These are phyloP conservation scores for Natrix natrix DNA, from an alignment of 2,797 vertebrate species.

Conservation along the genomic window DNA sequence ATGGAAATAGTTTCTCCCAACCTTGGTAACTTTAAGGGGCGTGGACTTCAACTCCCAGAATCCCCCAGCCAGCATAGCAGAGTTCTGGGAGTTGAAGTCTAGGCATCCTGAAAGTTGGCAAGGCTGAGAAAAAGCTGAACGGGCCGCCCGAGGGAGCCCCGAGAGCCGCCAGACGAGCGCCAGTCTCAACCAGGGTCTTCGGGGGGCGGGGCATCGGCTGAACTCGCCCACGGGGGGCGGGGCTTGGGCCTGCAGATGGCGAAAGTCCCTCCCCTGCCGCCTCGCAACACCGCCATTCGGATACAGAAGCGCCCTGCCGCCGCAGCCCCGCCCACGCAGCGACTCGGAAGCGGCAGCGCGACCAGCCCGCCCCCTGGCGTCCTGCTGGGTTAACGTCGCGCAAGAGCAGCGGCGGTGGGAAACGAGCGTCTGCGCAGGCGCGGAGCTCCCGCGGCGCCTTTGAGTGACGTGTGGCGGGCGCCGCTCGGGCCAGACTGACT, in stretches of 20 bases:
- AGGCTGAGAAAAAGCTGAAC: too few species aligned
- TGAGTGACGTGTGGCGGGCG: neutral
- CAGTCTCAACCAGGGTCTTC: neutral
- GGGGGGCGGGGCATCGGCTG: too few species aligned
- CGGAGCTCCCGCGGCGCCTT: neutral
- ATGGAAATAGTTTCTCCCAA: neutral
- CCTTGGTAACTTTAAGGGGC: rapidly evolving
- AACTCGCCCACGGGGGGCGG: neutral
- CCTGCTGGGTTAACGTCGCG: neutral
- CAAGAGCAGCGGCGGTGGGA: neutral
- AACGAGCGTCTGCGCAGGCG: neutral
- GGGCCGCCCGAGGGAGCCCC: too few species aligned
- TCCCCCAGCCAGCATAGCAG: neutral
- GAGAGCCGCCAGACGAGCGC: too few species aligned
- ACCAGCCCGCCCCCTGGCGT: neutral
- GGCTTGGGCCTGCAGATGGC: neutral
- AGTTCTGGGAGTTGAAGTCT: neutral
- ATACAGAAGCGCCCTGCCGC: too few species aligned
- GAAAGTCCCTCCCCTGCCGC: neutral
- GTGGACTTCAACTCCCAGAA: neutral
- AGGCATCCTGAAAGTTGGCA: neutral
- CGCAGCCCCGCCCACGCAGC: neutral
- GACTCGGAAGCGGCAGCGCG: neutral
- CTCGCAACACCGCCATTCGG: too few species aligned
- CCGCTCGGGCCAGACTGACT: neutral